Base-by-base conservation (phyloP, 2,113 vertebrate genomes). In the Actenoides lindsayi region DNA sequence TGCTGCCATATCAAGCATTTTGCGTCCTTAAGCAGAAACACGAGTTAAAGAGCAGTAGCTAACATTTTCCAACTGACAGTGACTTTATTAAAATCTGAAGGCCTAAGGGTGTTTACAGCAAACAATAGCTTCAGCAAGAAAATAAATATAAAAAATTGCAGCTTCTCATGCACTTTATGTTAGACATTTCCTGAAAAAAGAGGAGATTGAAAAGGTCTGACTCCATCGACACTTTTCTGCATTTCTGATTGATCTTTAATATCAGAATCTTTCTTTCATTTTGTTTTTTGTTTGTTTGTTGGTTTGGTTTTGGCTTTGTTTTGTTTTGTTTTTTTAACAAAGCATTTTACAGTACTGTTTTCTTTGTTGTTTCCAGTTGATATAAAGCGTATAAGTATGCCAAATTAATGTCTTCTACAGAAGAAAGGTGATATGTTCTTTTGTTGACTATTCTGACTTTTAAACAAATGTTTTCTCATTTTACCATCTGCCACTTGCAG, bases 401-500 rank as follows among this genome's bases (percentile, higher is more conserved):
- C 73, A 95, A 91, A 95, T 68, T 78, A 28, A 19, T 56, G 44
- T 79, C 83, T 87, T 89, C 48, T 6, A 39, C 62, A 75, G 35
- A 37, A 94, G 42, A 89, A 94, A 92, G 56, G 64, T 83, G 73
- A 63, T 84, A 31, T 78, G 25, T 59, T 93, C 44, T 86, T 90
- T 81, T 83, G 71, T 80, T 91, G 76, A 68, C 41, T 87, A 57
- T 83, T 87, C 89, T 87, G 76, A 87, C 46, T 87, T 76, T 60
- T 87, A 91, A 92, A 71, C 60, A 95, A 87, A 82, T 91, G 60
- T 75, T 96, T 92, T 67, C 64, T 87, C 14, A 5, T 83, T 94
- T 87, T 87, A 42, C 91, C 83, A 84, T 95, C 89, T 94, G 80
- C 39, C 24, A 41, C 31, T 71, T 87, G 27, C 3, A 8, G 25